Evolutionary conservation across 2,113 vertebrate genomes (phyloP).

Genomic region (Cinclus cinclus): DNA sequence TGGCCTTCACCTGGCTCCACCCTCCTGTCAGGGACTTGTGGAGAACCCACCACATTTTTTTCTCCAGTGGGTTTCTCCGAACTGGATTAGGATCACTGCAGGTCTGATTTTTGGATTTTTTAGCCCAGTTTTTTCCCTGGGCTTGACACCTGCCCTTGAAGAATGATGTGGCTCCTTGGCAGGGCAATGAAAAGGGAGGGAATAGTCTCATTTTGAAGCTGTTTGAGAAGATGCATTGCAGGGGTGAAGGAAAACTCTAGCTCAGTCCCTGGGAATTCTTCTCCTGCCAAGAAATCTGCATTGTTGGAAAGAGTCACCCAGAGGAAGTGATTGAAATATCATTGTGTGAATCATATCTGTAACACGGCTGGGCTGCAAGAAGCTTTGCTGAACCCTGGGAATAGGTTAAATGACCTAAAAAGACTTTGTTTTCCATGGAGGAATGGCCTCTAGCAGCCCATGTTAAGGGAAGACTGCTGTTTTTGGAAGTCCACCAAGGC

Average conservation of each 20-base stretch:
- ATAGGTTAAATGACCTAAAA: slow-evolving; percentile 8
- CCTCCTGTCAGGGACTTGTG: not conserved
- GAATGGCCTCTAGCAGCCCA: not conserved
- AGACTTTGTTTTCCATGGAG: not conserved
- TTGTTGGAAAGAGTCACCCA: slow-evolving; percentile 53
- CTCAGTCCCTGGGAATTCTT: slow-evolving; percentile 44
- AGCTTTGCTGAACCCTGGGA: slow-evolving; percentile 20
- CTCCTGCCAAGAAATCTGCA: slow-evolving; percentile 19
- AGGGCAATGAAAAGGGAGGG: not conserved
- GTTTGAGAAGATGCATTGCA: not conserved
- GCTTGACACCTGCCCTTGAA: not conserved
- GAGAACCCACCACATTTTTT: not conserved
- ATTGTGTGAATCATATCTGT: slow-evolving; percentile 38
- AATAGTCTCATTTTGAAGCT: not conserved
- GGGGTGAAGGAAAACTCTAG: not conserved
- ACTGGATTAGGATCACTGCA: not conserved
- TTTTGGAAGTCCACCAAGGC: not conserved
- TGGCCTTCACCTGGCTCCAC: fast-evolving
- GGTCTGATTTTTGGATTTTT: not conserved
- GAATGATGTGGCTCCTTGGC: not conserved
- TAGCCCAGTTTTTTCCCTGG: not conserved
- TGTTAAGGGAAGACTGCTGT: not conserved
- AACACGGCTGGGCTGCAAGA: not conserved
- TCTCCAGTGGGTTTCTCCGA: not conserved
- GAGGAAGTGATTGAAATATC: slow-evolving; percentile 63